These are phyloP conservation scores for Eremobia ochroleuca DNA, from an alignment of 2,888 invertebrate genomes.

Conservation along the genomic window DNA sequence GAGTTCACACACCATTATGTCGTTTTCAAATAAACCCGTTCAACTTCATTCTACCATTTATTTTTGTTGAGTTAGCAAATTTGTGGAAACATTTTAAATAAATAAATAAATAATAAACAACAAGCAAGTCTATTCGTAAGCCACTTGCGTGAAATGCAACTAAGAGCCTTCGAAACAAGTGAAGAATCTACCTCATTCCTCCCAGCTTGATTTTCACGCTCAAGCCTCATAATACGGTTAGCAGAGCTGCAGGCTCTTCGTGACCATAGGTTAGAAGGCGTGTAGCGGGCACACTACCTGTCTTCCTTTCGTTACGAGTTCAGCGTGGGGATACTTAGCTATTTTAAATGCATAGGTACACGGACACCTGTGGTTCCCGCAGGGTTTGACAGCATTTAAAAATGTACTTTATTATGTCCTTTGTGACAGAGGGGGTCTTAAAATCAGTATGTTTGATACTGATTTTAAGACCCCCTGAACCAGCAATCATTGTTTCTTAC, in stretches of 20 bases:
- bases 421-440: not conserved
- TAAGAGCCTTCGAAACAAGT: not conserved
- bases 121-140: not conserved
- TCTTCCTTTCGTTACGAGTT: slow-evolving; percentile 59
- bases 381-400: not conserved
- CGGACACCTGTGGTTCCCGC: no score
- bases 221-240: slow-evolving; percentile 55
- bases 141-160: not conserved
- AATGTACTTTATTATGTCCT: not conserved
- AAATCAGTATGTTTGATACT: no score
- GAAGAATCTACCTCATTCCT: slow-evolving; percentile 20
- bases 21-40: no score
- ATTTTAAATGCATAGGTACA: slow-evolving; percentile 6
- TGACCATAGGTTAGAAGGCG: slow-evolving; percentile 56
- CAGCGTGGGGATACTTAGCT: slow-evolving; percentile 12
- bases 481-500: fast-evolving
- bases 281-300: slow-evolving; percentile 54
- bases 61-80: not conserved
- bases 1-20: not conserved
- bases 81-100: no score
- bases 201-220: slow-evolving; percentile 51
- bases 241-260: slow-evolving; percentile 52
- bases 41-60: no score
- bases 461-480: no score
- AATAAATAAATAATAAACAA: no score